phyloP scores from a whole-genome alignment of 1,140 invertebrate species.

The Leptonema lineaticorne region DNA sequence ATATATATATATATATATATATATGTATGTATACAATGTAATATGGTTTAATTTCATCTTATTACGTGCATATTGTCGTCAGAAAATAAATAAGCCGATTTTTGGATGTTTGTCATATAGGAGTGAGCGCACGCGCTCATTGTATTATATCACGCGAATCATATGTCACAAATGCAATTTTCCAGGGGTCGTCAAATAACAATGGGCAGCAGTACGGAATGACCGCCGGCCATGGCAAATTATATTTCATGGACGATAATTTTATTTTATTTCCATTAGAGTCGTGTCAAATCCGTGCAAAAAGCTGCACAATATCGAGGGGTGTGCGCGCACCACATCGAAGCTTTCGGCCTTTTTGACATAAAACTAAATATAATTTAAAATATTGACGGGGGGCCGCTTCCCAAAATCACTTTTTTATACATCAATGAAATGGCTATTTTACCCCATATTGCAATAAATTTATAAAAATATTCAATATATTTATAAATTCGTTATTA shows the following conservation, averaged over 20 bases:
- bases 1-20: too few relatives aligned
- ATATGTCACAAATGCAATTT: conserved; percentile 18
- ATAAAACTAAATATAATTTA: not conserved
- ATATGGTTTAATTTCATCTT: too few relatives aligned
- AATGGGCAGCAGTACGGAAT: conserved; percentile 5
- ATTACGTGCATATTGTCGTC: too few relatives aligned
- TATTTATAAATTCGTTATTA: too few relatives aligned
- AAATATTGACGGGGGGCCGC: not conserved
- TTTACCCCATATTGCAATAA: too few relatives aligned
- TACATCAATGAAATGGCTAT: too few relatives aligned
- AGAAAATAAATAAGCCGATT: too few relatives aligned
- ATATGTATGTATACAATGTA: too few relatives aligned
- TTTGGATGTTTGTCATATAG: too few relatives aligned
- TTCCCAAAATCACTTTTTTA: not conserved
- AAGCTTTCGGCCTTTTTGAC: not conserved
- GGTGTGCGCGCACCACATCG: not conserved
- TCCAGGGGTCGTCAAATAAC: not conserved
- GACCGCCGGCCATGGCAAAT: conserved; percentile 7
- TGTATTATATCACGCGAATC: not conserved
- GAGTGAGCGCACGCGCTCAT: not conserved
- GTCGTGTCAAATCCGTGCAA: conserved; percentile 11
- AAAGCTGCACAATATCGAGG: not conserved
- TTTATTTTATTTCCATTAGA: conserved; percentile 18
- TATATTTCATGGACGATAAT: conserved; percentile 16
- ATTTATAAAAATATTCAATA: too few relatives aligned